phyloP scores from a whole-genome alignment of 2,113 vertebrate species.

The Thamnophis sirtalis region DNA sequence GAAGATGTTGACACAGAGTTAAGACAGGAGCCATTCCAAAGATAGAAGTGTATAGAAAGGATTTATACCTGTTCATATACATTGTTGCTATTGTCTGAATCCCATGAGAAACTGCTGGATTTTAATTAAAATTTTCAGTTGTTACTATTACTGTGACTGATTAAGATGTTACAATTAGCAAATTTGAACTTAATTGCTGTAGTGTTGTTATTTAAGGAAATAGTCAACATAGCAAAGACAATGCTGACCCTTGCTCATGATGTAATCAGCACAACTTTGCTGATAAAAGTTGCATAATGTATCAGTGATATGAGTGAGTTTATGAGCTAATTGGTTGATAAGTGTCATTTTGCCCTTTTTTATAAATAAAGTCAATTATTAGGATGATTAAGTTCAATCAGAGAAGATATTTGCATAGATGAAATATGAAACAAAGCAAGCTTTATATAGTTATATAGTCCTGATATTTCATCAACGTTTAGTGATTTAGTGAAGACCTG shows the following conservation, averaged over 20 bases:
- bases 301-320: neutral
- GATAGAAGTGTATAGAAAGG: neutral
- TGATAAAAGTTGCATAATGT: neutral
- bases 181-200: neutral
- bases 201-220: conserved; percentile 18
- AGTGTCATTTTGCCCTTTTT: neutral
- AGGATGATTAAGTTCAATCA: neutral
- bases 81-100: neutral
- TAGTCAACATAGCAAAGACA: neutral
- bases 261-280: neutral
- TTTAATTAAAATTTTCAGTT: neutral
- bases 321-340: neutral
- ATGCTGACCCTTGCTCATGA: neutral
- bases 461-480: neutral
- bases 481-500: neutral
- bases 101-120: neutral
- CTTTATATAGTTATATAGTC: neutral
- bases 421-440: neutral
- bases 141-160: neutral
- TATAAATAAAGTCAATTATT: neutral
- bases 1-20: neutral
- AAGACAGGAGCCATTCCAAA: neutral
- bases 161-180: neutral
- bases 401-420: neutral
- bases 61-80: rapidly evolving